A percentile compares a stretch with the other conserved stretches of the same genome.
Evolutionary conservation across 2,797 vertebrate genomes (phyloP).

Genomic region (Chaetophractus vellerosus): DNA sequence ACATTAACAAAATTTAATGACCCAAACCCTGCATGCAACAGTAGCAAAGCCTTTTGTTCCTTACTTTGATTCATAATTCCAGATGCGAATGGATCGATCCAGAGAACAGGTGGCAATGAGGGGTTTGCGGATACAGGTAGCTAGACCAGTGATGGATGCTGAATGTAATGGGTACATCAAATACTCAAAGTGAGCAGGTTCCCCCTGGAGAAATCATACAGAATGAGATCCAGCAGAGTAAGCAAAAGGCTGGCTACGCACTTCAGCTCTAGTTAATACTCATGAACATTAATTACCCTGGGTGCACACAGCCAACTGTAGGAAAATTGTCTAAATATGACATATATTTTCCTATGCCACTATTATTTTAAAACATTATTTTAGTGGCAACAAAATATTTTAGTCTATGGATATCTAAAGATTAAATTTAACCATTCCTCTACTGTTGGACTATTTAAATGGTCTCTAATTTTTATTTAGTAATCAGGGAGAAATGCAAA

Average conservation of each 20-base stretch:
- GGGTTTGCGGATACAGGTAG: constrained; percentile 94
- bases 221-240: constrained; percentile 23
- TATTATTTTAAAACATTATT: constrained; percentile 68
- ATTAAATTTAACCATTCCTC: constrained; percentile 50
- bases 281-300: background rate
- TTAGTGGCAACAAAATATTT: constrained; percentile 61
- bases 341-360: background rate
- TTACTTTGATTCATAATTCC: constrained; percentile 97
- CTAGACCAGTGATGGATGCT: constrained; percentile 94
- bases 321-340: background rate
- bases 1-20: constrained; percentile 22
- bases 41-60: constrained; percentile 59
- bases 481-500: no score
- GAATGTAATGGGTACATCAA: constrained; percentile 95
- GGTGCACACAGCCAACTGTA: background rate
- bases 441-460: background rate
- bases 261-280: background rate
- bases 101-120: constrained; percentile 95
- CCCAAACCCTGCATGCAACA: background rate
- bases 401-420: background rate
- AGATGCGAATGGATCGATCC: constrained; percentile 96
- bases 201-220: constrained; percentile 90
- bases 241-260: background rate
- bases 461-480: constrained; percentile 40
- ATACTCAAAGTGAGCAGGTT: constrained; percentile 92